These are phyloP conservation scores for Plagodis dolabraria DNA, from an alignment of 2,888 invertebrate genomes.

Conservation along the genomic window DNA sequence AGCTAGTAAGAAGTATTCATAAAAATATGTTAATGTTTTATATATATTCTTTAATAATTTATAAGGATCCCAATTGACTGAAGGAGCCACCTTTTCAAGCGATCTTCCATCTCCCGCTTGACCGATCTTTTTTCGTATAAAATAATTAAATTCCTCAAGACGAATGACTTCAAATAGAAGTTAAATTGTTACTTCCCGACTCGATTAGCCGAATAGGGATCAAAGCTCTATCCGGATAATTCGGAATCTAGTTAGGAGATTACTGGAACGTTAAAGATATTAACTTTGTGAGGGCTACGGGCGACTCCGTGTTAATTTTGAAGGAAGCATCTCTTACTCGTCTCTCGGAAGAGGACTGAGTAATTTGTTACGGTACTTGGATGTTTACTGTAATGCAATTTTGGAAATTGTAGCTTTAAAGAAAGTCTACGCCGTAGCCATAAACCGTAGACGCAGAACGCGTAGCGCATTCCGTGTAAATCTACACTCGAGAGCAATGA, in stretches of 20 bases:
- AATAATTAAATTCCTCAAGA: conserved; percentile 53
- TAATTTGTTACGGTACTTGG: conserved; percentile 3
- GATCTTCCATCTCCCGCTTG: conserved; percentile 2
- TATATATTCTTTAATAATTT: background rate
- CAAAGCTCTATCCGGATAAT: conserved; percentile 45
- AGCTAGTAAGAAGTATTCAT: too few species aligned
- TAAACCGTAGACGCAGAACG: too few species aligned
- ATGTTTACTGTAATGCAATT: background rate
- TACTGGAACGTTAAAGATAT: conserved; percentile 44
- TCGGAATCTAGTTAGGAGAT: conserved; percentile 41
- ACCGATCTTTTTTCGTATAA: conserved; percentile 13
- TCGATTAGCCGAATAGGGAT: conserved; percentile 51
- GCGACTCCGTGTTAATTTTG: conserved; percentile 30
- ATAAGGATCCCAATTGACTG: background rate
- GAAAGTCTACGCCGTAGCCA: too few species aligned
- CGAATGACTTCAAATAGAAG: conserved; percentile 48
- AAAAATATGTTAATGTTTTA: too few species aligned
- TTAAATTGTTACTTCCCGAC: conserved; percentile 43
- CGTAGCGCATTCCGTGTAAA: too few species aligned
- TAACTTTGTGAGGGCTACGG: conserved; percentile 36
- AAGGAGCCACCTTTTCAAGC: background rate
- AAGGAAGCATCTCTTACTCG: background rate
- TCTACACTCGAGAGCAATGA: too few species aligned
- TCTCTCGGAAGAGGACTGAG: background rate
- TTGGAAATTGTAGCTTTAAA: too few species aligned